Evolutionary conservation across 2,113 vertebrate species (phyloP).

Genomic region (Aix galericulata): DNA sequence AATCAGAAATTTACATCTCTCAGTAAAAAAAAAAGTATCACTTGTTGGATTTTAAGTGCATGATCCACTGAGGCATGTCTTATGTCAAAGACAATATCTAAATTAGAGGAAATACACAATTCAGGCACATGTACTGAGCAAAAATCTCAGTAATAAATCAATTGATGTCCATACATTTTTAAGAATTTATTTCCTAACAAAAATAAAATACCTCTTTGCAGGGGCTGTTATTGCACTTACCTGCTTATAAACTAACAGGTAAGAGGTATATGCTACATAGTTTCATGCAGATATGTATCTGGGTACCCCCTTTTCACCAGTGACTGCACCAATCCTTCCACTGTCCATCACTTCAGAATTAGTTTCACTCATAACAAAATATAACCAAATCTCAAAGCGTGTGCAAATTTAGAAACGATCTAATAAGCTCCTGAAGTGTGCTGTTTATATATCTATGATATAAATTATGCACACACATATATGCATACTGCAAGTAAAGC

Average conservation of each 20-base stretch:
- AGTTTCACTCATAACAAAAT: background rate
- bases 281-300: background rate
- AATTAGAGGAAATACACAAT: background rate
- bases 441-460: background rate
- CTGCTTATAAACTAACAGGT: background rate
- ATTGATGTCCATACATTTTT: background rate
- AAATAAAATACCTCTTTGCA: background rate
- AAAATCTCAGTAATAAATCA: background rate
- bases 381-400: background rate
- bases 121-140: background rate
- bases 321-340: background rate
- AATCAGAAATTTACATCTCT: background rate
- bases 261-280: background rate
- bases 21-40: background rate
- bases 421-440: background rate
- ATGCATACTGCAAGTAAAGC: background rate
- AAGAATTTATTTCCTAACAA: background rate
- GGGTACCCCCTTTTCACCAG: background rate
- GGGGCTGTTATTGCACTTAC: background rate
- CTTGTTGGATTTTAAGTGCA: background rate
- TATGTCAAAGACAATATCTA: background rate
- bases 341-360: background rate
- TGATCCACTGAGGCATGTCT: background rate
- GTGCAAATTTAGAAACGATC: background rate
- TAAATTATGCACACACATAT: background rate